Evolutionary conservation across 2,797 vertebrate species (phyloP), one percentile per base, ranked within the genome.

Genomic region (Acanthis flammea): DNA sequence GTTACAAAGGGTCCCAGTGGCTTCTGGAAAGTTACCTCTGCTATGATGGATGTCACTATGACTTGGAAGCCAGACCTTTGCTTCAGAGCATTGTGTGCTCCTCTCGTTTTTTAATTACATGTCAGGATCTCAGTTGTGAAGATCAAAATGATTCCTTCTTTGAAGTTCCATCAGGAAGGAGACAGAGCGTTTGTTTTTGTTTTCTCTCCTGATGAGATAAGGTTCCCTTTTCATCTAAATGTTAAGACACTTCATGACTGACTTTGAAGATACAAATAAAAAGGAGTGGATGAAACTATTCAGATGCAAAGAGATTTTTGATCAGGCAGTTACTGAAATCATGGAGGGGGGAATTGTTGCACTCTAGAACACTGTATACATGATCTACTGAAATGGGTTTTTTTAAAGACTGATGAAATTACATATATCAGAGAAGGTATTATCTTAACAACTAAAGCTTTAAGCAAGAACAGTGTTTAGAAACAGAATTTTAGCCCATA

Each of bases 71-170:
- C n/a, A 89, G 80, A 44, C 79, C 61, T 95, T 87, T 77, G 31
- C 15, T 96, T 94, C 81, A 76, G 80, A 90, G 76, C 39, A 22
- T 70, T 62, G 76, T 60, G 44, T 18, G 27, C 51, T 94, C 28
- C 21, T 86, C 72, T 45, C 58, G 6, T 45, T 31, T 66, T 94
- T 94, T 92, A 96, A 93, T 90, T 97, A 95, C 94, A 92, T 88
- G 95, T 94, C 96, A 95, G 81, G 61, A 47, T 93, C 90, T 78
- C 33, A 30, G 63, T 42, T 88, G 57, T 28, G 67, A 81, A 88
- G 84, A 96, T 97, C 88, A 95, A 96, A 89, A 63, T 13, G 73
- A 73, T 70, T 78, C 27, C 54, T 95, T 94, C 86, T 97, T 96
- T 97, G 70, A 94, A 73, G 95, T 86, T 68, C 35, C 0, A 0